Evolutionary conservation across 2,797 vertebrate species (phyloP), one percentile per base, ranked within the genome.

Genomic region (Lates japonicus): DNA sequence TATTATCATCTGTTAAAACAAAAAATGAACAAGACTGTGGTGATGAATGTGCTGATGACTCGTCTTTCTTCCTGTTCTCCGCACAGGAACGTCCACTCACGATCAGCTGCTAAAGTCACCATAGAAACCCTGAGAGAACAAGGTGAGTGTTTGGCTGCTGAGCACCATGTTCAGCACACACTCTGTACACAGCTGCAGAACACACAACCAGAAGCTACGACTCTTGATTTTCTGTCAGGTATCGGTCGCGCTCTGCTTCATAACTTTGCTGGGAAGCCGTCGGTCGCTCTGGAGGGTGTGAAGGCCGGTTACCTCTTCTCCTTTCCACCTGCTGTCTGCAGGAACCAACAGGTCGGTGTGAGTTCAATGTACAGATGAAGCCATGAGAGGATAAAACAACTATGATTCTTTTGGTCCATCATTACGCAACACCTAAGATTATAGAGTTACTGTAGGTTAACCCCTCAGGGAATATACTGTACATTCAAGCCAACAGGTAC

Each of bases 21-120:
- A 14, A 42, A 44, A 2, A 12, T 13, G 3, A 44, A 44, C 11
- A 44, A 14, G 37, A 9, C 37, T 37, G 7, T 9, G 9, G 6
- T 37, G 3, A 14, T 42, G 41, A 14, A 42, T 3, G 14, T 14
- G 41, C 4, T 14, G 41, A 14, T 22, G 1, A 19, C 17, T 14
- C 3, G 0, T 39, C 4, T 8, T 51, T 9, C 35, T 75, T 33
- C 11, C 25, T 31, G 31, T 13, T 66, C 57, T 60, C 72, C 74
- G 19, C 22, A 13, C 86, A 95, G 93, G 69, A 95, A 96, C 19
- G 39, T 91, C 55, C 93, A 94, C 82, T 95, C 91, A 17, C 74
- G 83, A 20, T 95, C 89, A 44, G 88, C 92, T 19, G 92, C 90
- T 37, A 88, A 83, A 59, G 71, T 90, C 55, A 86, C 77, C 2